Conservation (phyloP, 2,113 vertebrate species). For the Poecilia latipinna region DNA sequence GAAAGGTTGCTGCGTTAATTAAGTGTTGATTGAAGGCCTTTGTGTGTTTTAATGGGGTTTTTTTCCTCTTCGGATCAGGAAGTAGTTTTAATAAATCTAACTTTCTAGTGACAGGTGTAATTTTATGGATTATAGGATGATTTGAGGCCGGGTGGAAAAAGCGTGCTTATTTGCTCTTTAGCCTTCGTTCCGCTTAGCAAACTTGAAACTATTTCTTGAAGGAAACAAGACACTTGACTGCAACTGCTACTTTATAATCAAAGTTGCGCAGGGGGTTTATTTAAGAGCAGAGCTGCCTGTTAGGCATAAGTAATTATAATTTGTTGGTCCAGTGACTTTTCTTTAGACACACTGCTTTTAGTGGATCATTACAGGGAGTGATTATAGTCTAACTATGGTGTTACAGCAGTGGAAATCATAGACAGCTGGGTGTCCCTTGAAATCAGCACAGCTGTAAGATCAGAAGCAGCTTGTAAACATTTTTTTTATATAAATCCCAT, state of each 20-base stretch:
- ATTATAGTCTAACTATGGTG: slow-evolving; percentile 41
- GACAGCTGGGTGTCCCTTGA: slow-evolving; percentile 13
- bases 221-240: slow-evolving; percentile 49
- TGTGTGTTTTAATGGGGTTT: slow-evolving; percentile 76
- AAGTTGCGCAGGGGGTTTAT: slow-evolving; percentile 42
- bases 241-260: slow-evolving; percentile 55
- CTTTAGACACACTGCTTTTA: slow-evolving; percentile 43
- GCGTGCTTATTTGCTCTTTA: slow-evolving; percentile 64
- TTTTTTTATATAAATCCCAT: neutral
- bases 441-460: slow-evolving; percentile 12
- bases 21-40: slow-evolving; percentile 76
- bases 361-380: slow-evolving; percentile 34
- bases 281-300: slow-evolving; percentile 39
- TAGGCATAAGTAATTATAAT: slow-evolving; percentile 50
- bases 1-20: slow-evolving; percentile 80
- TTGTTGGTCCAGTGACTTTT: slow-evolving; percentile 40
- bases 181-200: slow-evolving; percentile 57
- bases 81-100: slow-evolving; percentile 82
- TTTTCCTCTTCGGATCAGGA: slow-evolving; percentile 80
- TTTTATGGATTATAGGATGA: slow-evolving; percentile 83
- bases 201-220: slow-evolving; percentile 44
- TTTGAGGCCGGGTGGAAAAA: slow-evolving; percentile 43
- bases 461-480: slow-evolving; percentile 19
- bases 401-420: slow-evolving; percentile 25
- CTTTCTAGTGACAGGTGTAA: slow-evolving; percentile 86